phyloP scores from a whole-genome alignment of 2,113 vertebrate genomes.

The Nycticorax nycticorax region DNA sequence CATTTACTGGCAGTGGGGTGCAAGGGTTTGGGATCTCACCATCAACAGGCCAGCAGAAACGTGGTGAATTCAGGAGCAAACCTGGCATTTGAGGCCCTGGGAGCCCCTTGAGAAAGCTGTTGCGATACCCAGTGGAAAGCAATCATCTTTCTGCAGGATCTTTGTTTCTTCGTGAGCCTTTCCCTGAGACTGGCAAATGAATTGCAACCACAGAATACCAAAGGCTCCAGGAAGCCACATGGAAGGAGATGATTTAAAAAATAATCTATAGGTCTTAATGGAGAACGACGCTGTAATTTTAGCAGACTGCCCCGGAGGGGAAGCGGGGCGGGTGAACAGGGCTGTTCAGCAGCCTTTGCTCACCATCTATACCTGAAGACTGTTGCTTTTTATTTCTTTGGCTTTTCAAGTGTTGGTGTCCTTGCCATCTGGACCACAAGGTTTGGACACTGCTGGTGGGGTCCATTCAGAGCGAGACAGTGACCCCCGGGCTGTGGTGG shows the following conservation, averaged over 20 bases:
- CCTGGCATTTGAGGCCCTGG: not conserved
- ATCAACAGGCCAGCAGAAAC: not conserved
- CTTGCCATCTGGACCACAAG: fast-evolving
- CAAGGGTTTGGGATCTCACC: not conserved
- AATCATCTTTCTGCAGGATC: not conserved
- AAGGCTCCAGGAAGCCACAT: not conserved
- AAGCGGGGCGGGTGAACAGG: fast-evolving
- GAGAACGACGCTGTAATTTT: not conserved
- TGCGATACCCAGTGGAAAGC: fast-evolving
- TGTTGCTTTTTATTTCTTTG: not conserved
- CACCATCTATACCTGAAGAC: not conserved
- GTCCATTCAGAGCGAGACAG: not conserved
- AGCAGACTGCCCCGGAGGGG: not conserved
- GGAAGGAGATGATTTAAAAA: not conserved
- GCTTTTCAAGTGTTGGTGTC: not conserved
- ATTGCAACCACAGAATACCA: not conserved
- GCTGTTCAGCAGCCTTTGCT: not conserved
- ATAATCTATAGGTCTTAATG: not conserved
- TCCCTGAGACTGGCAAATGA: not conserved
- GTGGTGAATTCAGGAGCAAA: not conserved
- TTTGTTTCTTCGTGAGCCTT: not conserved
- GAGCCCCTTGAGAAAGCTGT: not conserved
- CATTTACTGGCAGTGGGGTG: fast-evolving
- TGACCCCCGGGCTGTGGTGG: not conserved
- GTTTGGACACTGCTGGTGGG: not conserved